Evolutionary conservation across 2,797 vertebrate species (phyloP).

Genomic region (Epinephelus coioides): DNA sequence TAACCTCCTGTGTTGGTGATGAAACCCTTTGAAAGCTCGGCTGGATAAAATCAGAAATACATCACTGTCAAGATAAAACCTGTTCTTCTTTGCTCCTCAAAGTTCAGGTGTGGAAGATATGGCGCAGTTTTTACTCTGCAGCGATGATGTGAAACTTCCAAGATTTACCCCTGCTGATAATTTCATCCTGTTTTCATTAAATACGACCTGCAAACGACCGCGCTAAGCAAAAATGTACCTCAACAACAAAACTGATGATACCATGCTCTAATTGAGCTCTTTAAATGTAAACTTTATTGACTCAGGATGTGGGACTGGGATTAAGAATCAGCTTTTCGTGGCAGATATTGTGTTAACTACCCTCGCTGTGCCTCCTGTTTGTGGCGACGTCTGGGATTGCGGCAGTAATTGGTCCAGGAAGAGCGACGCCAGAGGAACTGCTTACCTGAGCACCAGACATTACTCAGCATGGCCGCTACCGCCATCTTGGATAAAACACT

Average conservation of each 20-base stretch:
- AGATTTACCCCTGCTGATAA: conserved; percentile 1
- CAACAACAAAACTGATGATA: conserved; percentile 19
- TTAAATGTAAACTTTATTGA: conserved; percentile 53
- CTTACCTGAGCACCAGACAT: conserved; percentile 82
- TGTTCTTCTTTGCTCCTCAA: background rate
- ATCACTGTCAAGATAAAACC: background rate
- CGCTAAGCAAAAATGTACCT: conserved; percentile 10
- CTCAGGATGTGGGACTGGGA: background rate
- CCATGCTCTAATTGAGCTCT: conserved; percentile 19
- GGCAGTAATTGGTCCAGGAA: conserved; percentile 57
- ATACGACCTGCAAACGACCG: background rate
- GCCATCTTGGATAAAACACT: conserved; percentile 68
- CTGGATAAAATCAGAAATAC: background rate
- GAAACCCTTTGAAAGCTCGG: background rate
- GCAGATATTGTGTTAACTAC: conserved; percentile 32
- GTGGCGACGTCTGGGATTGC: conserved; percentile 51
- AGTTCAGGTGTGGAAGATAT: background rate
- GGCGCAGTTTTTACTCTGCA: background rate
- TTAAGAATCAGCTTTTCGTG: conserved; percentile 15
- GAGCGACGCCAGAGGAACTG: conserved; percentile 44
- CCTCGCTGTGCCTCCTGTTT: conserved; percentile 8
- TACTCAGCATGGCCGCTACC: conserved; percentile 66
- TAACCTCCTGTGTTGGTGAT: background rate
- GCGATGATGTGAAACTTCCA: background rate
- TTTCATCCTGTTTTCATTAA: conserved; percentile 21